Conservation (phyloP, 1,140 invertebrate genomes). For the Drosophila teissieri region DNA sequence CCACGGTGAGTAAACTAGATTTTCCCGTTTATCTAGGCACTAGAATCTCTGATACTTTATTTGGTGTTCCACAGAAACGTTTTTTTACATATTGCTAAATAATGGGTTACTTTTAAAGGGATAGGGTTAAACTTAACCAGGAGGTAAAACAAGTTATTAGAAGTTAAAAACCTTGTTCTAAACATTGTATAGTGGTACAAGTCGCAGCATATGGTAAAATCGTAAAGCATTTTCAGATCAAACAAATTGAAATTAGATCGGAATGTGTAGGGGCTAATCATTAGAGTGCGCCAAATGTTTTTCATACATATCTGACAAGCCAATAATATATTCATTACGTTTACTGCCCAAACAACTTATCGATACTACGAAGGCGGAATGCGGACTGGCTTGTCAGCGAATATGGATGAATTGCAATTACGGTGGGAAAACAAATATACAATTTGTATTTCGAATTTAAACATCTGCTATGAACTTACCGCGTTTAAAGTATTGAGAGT, state of each 20-base stretch:
- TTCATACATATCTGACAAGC: conserved; percentile 32
- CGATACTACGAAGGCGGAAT: conserved; percentile 18
- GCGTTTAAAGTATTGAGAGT: conserved; percentile 62
- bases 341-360: conserved; percentile 11
- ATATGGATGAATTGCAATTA: conserved; percentile 7
- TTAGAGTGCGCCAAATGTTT: conserved; percentile 32
- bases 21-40: no score
- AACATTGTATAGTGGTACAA: neutral
- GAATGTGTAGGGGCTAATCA: neutral
- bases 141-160: conserved; percentile 16
- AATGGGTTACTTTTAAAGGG: no score
- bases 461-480: conserved; percentile 47
- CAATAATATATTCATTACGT: conserved; percentile 21
- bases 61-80: no score
- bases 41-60: no score
- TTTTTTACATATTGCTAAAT: neutral
- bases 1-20: no score
- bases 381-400: conserved; percentile 11
- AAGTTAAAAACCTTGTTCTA: neutral
- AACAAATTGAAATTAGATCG: conserved; percentile 10
- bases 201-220: conserved; percentile 9
- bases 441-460: neutral
- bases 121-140: no score
- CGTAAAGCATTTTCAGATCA: conserved; percentile 33
- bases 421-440: neutral